Conservation (phyloP, 2,888 invertebrate genomes). For the Callinectes sapidus region DNA sequence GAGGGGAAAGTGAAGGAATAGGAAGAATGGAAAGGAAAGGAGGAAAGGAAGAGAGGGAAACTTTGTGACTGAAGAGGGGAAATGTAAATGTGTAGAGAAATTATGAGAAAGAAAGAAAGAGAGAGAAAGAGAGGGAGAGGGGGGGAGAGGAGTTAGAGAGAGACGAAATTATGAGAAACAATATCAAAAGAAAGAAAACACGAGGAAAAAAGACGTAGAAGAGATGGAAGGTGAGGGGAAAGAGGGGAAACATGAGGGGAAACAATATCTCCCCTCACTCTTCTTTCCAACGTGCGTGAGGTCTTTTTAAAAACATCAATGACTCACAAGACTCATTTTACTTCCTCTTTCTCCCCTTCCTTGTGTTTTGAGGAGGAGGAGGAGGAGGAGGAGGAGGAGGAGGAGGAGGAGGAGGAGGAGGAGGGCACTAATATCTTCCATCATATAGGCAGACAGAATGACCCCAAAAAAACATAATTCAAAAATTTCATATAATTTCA, state of each 20-base stretch:
- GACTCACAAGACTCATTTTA: not conserved
- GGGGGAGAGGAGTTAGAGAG: not conserved
- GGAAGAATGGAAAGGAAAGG: not conserved
- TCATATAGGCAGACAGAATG: too few species aligned
- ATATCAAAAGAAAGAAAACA: too few species aligned
- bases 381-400: slow-evolving; percentile 29
- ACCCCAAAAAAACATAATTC: not conserved
- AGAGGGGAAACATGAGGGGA: not conserved
- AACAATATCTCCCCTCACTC: not conserved
- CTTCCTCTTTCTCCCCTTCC: not conserved
- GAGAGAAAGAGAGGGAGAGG: not conserved
- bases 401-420: slow-evolving; percentile 14
- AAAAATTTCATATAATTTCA: not conserved
- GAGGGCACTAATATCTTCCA: not conserved
- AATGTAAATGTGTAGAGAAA: not conserved
- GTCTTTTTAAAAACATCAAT: slow-evolving; percentile 2
- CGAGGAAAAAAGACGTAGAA: too few species aligned
- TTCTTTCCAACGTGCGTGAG: not conserved
- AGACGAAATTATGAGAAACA: too few species aligned
- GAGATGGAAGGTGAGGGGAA: too few species aligned
- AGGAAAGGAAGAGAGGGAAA: not conserved
- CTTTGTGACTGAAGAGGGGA: not conserved
- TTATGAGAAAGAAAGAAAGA: not conserved
- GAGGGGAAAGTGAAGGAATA: not conserved
- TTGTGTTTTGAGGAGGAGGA: not conserved